phyloP scores from a whole-genome alignment of 2,888 invertebrate species.

The Lithosia quadra region DNA sequence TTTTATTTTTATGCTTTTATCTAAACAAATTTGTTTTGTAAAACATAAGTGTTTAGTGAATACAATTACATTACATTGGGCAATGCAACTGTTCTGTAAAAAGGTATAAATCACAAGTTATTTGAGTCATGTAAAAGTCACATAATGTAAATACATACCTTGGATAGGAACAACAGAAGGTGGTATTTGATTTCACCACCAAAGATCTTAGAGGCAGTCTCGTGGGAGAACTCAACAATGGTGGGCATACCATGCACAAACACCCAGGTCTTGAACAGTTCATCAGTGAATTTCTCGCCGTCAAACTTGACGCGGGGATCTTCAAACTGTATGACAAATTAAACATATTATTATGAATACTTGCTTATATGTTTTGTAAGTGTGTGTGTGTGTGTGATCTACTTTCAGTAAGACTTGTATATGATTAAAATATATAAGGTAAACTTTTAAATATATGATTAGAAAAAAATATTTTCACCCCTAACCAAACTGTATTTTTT shows the following conservation, averaged over 20 bases:
- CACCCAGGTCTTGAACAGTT: conserved; percentile 93
- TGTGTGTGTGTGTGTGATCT: not conserved
- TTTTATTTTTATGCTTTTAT: too few relatives aligned
- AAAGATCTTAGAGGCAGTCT: conserved; percentile 99
- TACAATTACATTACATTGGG: too few relatives aligned
- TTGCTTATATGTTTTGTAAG: not conserved
- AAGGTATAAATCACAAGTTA: too few relatives aligned
- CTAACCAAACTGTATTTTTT: too few relatives aligned
- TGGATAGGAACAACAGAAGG: conserved; percentile 97
- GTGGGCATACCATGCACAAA: conserved; percentile 94
- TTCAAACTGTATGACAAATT: conserved; percentile 90
- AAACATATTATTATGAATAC: not conserved
- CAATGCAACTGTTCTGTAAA: too few relatives aligned
- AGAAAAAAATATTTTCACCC: too few relatives aligned
- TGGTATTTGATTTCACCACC: conserved; percentile 99
- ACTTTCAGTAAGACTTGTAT: not conserved
- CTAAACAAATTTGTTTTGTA: too few relatives aligned
- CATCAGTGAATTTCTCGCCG: conserved; percentile 89
- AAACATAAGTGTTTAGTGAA: too few relatives aligned
- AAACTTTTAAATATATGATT: too few relatives aligned
- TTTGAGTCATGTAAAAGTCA: not conserved
- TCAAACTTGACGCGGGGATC: conserved; percentile 92
- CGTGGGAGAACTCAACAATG: conserved; percentile 98
- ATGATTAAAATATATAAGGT: not conserved
- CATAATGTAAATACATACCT: conserved; percentile 75